phyloP scores from a whole-genome alignment of 2,797 vertebrate species.

The Coccyzus lansbergi region DNA sequence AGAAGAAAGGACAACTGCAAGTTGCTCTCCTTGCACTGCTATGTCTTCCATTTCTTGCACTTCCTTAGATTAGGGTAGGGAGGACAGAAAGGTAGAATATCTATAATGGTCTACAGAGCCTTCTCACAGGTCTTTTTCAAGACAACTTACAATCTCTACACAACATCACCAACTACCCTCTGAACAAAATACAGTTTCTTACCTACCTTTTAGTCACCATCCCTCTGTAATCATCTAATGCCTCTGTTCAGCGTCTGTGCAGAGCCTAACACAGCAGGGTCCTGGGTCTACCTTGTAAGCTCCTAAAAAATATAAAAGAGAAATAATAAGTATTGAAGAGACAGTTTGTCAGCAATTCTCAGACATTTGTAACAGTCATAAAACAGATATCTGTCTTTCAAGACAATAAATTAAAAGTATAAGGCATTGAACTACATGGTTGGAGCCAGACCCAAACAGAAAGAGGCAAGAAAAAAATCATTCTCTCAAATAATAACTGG shows the following conservation, averaged over 20 bases:
- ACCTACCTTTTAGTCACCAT: constrained; percentile 59
- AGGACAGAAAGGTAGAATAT: background rate
- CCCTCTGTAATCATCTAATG: background rate
- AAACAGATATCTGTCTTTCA: constrained; percentile 6
- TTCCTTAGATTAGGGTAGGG: background rate
- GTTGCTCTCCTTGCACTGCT: background rate
- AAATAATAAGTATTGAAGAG: background rate
- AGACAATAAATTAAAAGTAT: constrained; percentile 10
- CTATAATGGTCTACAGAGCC: background rate
- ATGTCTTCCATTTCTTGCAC: background rate
- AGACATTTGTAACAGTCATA: constrained; percentile 7
- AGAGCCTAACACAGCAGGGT: background rate
- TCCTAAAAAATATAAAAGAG: no score
- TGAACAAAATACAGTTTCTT: background rate
- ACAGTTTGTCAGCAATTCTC: constrained; percentile 25
- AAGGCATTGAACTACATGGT: background rate
- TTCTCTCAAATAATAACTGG: background rate
- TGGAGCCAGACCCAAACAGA: background rate
- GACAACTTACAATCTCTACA: background rate
- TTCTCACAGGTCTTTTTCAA: background rate
- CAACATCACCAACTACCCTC: background rate
- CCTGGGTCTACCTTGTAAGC: background rate
- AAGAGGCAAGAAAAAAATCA: background rate
- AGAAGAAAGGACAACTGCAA: background rate
- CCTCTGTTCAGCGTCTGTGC: background rate